Conservation (phyloP, 1,140 invertebrate genomes). For the Pantala flavescens region DNA sequence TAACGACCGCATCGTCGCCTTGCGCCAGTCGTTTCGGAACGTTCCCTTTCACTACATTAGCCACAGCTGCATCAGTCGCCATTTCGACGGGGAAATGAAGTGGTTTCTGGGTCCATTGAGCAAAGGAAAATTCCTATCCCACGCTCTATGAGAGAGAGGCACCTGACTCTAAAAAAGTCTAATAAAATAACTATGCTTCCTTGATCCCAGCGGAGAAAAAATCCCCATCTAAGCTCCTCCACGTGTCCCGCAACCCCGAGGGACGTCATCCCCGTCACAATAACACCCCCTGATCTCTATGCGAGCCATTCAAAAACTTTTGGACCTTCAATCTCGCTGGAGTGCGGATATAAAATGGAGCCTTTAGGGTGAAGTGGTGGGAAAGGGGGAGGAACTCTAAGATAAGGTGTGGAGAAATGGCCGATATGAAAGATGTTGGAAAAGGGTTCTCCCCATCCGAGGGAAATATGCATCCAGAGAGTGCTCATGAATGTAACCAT, state of each 20-base stretch:
- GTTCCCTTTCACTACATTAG: neutral
- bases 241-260: neutral
- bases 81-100: neutral
- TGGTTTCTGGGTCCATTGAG: too few relatives aligned
- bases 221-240: neutral
- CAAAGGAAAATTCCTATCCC: neutral
- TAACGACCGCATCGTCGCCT: too few relatives aligned
- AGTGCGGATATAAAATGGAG: slow-evolving; percentile 3
- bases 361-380: neutral
- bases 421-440: neutral
- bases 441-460: neutral
- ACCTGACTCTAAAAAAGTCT: neutral
- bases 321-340: neutral
- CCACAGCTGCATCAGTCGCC: neutral
- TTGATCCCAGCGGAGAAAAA: neutral
- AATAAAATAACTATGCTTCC: neutral
- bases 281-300: neutral
- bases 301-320: neutral
- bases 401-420: neutral
- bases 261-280: neutral
- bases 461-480: too few relatives aligned
- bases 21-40: too few relatives aligned
- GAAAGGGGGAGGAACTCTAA: neutral
- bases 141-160: neutral
- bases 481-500: too few relatives aligned